phyloP scores from a whole-genome alignment of 2,113 vertebrate genomes.

The Syngnathus typhle region DNA sequence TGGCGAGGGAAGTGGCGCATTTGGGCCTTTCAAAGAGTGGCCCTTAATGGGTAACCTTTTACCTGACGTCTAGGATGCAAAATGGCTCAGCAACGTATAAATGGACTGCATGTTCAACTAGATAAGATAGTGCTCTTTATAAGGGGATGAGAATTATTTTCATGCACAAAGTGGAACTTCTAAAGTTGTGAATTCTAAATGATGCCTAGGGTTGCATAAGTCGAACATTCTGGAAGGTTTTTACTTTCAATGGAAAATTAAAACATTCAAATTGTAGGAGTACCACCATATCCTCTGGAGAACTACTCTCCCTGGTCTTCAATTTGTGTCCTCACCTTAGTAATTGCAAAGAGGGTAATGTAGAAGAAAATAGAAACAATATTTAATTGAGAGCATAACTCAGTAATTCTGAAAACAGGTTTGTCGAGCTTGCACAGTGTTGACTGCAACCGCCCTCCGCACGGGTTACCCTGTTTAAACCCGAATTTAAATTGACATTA shows the following conservation, averaged over 20 bases:
- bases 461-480: slow-evolving; percentile 19
- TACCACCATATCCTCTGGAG: no score
- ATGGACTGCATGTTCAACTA: not conserved
- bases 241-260: no score
- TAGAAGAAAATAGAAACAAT: no score
- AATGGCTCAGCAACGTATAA: slow-evolving; percentile 25
- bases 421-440: not conserved
- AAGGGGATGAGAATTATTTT: not conserved
- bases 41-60: slow-evolving; percentile 33
- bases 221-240: no score
- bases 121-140: not conserved
- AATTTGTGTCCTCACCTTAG: no score
- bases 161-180: no score
- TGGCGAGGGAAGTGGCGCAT: slow-evolving; percentile 16
- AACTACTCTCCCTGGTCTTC: no score
- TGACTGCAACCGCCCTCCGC: not conserved
- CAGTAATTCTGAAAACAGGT: not conserved
- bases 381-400: not conserved
- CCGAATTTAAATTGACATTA: not conserved
- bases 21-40: slow-evolving; percentile 29
- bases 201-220: no score
- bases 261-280: no score
- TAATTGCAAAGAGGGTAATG: no score
- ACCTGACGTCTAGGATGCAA: slow-evolving; percentile 32
- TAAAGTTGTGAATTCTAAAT: no score